Conservation (phyloP, 2,797 vertebrate species). For the Falco berigora region DNA sequence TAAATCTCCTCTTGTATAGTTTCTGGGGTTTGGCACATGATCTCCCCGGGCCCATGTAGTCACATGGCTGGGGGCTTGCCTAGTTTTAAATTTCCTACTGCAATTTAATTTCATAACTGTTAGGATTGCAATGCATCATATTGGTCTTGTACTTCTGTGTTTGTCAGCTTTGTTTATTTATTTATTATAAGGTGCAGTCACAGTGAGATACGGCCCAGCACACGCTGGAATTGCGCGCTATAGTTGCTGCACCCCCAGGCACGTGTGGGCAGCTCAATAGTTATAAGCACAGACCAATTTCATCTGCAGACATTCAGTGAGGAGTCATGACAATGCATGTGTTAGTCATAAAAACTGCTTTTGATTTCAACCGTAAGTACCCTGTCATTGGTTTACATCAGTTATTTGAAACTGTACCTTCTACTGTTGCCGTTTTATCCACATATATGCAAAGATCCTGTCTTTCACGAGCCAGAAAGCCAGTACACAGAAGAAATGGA, state of each 20-base stretch:
- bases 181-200: neutral
- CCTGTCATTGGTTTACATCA: neutral
- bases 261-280: accelerated
- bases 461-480: neutral
- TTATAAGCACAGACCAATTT: neutral
- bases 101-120: conserved; percentile 69
- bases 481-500: neutral
- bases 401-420: neutral
- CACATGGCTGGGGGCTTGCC: conserved; percentile 21
- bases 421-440: neutral
- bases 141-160: neutral
- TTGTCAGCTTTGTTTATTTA: neutral
- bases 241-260: neutral
- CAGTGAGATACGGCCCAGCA: neutral
- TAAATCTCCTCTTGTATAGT: neutral
- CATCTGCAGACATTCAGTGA: neutral
- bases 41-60: neutral
- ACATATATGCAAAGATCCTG: neutral
- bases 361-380: neutral
- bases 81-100: conserved; percentile 40
- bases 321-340: neutral
- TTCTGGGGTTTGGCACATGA: neutral
- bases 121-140: neutral
- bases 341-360: neutral
- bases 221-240: neutral